These are phyloP conservation scores for Rhaphigaster nebulosa DNA, from an alignment of 2,888 invertebrate genomes.

Conservation along the genomic window DNA sequence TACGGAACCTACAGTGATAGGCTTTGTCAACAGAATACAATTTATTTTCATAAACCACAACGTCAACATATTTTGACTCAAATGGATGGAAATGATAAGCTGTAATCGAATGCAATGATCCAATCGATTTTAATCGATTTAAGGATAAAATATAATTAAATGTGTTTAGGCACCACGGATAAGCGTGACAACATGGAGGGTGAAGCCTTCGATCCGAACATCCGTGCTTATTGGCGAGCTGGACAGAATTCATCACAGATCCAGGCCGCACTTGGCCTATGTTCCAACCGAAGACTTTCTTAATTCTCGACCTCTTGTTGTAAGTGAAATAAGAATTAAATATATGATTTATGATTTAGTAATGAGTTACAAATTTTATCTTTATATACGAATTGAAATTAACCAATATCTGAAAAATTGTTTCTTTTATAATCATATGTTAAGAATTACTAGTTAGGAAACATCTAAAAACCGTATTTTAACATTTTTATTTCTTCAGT, in stretches of 20 bases:
- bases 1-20: neutral
- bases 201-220: constrained; percentile 59
- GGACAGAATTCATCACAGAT: constrained; percentile 78
- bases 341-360: constrained; percentile 29
- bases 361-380: constrained; percentile 57
- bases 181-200: constrained; percentile 51
- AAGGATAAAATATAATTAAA: neutral
- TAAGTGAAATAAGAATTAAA: constrained; percentile 69
- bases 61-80: neutral
- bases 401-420: neutral
- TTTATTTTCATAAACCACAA: neutral
- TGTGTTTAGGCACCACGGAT: constrained; percentile 45
- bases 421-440: neutral
- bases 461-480: neutral
- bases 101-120: neutral
- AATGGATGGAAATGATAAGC: neutral
- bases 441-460: neutral
- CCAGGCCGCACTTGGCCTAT: constrained; percentile 75
- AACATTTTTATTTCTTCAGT: neutral
- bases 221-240: constrained; percentile 76
- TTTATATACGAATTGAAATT: neutral
- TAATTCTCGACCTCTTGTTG: constrained; percentile 82
- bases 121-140: neutral
- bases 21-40: neutral
- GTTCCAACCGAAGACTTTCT: constrained; percentile 83